phyloP scores from a whole-genome alignment of 2,888 invertebrate genomes.

The Aphrophora alni region DNA sequence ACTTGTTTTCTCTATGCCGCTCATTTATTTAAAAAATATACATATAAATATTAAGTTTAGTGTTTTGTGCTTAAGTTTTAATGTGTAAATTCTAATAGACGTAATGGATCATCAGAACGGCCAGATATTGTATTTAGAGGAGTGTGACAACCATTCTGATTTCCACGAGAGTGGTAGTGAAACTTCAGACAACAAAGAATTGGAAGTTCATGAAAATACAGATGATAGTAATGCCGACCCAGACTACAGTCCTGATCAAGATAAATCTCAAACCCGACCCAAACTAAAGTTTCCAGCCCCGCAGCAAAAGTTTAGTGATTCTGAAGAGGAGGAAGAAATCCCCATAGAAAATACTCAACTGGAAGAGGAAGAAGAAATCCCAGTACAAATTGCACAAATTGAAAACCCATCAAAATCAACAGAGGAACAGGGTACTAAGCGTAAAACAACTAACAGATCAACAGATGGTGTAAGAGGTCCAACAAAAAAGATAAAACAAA shows the following conservation, averaged over 20 bases:
- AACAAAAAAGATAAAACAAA: constrained; percentile 19
- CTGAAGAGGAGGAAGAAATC: no score
- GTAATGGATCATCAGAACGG: neutral
- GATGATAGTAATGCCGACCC: constrained; percentile 7
- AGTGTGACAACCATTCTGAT: no score
- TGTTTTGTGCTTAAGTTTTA: no score
- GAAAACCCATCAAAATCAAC: constrained; percentile 29
- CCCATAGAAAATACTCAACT: no score
- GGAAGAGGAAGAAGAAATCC: neutral
- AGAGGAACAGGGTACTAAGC: constrained; percentile 16
- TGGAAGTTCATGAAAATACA: no score
- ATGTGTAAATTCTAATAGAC: neutral
- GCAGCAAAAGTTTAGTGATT: constrained; percentile 2
- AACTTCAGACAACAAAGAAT: constrained; percentile 9
- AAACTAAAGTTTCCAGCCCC: constrained; percentile 15
- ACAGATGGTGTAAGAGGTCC: constrained; percentile 7
- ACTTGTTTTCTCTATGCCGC: neutral
- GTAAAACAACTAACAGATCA: constrained; percentile 17
- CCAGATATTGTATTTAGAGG: constrained; percentile 11
- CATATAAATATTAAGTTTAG: no score
- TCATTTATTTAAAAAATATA: no score
- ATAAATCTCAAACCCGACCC: neutral
- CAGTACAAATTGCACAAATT: constrained; percentile 14
- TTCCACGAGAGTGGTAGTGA: constrained; percentile 9
- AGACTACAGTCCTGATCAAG: constrained; percentile 9